phyloP scores from a whole-genome alignment of 1,140 invertebrate species.

The Vollenhovia emeryi region DNA sequence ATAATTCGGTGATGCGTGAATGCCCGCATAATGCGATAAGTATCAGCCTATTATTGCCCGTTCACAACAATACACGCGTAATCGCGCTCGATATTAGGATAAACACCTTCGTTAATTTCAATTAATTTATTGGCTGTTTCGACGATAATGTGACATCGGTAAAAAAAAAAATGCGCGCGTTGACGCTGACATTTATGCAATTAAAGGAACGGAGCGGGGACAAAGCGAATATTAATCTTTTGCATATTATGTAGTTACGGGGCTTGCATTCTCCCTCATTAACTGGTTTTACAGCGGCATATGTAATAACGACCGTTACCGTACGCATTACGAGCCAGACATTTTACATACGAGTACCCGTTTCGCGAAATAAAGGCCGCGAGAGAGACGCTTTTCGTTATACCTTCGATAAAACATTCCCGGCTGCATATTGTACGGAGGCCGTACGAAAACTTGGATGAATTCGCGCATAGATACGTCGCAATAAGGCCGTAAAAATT shows the following conservation, averaged over 20 bases:
- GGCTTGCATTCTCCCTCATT: background rate
- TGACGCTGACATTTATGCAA: background rate
- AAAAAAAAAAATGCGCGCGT: background rate
- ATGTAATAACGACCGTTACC: background rate
- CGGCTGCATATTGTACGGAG: background rate
- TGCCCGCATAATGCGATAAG: slow-evolving; percentile 46
- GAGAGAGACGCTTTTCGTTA: slow-evolving; percentile 3
- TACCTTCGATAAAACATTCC: slow-evolving; percentile 28
- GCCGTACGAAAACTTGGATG: slow-evolving; percentile 33
- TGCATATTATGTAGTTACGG: background rate
- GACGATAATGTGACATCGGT: background rate
- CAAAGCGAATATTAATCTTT: background rate
- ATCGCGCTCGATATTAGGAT: slow-evolving; percentile 36
- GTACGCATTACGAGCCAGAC: background rate
- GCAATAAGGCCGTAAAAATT: slow-evolving; percentile 51
- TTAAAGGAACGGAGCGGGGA: background rate
- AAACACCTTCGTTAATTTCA: slow-evolving; percentile 40
- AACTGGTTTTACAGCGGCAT: background rate
- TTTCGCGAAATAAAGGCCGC: slow-evolving; percentile 26
- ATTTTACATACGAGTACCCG: slow-evolving; percentile 34
- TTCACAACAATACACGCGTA: background rate
- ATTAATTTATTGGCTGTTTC: slow-evolving; percentile 20
- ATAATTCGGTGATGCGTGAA: slow-evolving; percentile 45
- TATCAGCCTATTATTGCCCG: slow-evolving; percentile 50
- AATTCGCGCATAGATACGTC: slow-evolving; percentile 15